A percentile compares a stretch with the other conserved stretches of the same genome.
Evolutionary conservation across 37 sponge, comb jelly and placozoan species (phyloP).

Genomic region (Eunapius fragilis): DNA sequence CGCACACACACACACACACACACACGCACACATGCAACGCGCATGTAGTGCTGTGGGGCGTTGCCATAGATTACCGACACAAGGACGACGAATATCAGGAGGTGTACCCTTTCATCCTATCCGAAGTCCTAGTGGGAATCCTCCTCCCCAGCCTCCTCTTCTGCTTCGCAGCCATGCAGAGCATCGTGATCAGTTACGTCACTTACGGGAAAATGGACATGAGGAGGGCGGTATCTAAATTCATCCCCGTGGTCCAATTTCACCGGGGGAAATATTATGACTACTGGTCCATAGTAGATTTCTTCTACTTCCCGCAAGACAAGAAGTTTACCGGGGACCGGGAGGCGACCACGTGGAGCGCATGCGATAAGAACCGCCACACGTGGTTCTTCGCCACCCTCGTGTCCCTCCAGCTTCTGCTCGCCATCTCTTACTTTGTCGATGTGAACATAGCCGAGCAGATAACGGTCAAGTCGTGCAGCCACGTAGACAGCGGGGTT

Average conservation of each 20-base stretch:
- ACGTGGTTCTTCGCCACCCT: conserved; percentile 37
- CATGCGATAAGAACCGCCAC: background rate
- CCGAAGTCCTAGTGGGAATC: conserved; percentile 7
- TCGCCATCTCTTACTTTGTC: conserved; percentile 39
- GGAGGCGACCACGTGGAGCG: background rate
- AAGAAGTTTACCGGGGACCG: background rate
- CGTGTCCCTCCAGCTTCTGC: background rate
- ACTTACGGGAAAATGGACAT: conserved; percentile 15
- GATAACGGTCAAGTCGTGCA: background rate
- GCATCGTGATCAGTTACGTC: conserved; percentile 18
- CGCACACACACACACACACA: conserved; percentile 57
- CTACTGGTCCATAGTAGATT: conserved; percentile 27
- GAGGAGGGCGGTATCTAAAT: conserved; percentile 1
- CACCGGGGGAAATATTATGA: background rate
- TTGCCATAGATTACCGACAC: conserved; percentile 13
- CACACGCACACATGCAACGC: conserved; percentile 36
- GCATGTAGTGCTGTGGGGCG: conserved; percentile 47
- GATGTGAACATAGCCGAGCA: conserved; percentile 31
- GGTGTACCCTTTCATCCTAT: conserved; percentile 2
- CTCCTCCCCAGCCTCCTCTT: conserved; percentile 10
- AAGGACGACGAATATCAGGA: background rate
- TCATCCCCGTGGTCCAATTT: conserved; percentile 9
- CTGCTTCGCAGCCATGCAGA: background rate
- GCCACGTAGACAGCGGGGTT: background rate
- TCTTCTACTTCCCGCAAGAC: conserved; percentile 11